Evolutionary conservation across 2,888 invertebrate species (phyloP), one percentile per base, ranked within the genome.

Genomic region (Drosophila fulvimacula): DNA sequence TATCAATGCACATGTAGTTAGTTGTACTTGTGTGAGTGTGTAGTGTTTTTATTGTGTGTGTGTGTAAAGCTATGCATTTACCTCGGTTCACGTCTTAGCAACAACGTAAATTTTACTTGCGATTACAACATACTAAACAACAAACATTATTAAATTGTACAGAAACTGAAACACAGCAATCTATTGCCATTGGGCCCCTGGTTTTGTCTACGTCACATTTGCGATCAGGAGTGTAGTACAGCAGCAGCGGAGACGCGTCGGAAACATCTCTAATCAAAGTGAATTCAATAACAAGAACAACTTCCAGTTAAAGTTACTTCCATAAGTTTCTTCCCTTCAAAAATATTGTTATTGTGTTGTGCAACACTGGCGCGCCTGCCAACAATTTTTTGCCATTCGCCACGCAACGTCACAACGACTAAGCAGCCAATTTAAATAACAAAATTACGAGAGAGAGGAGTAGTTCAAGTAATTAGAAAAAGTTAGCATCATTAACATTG

Each of bases 51-150:
- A 24, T 52, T 21, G 39, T 10, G 41, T 17, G 41, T 34, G 34
- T 69, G 46, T 68, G 24, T 34, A 36, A 69, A 66, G 56, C 73
- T 52, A 62, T 76, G 72, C 67, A 72, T 63, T 69, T 69, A 66
- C 10, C 62, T 69, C 55, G 49, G 72, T 75, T 68, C 86, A 83
- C 88, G 86, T 83, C 83, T 88, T 83, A 85, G 83, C 83, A 83
- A 85, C 80, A 79, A 73, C 81, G 80, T 81, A 77, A 68, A 83
- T 85, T 85, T 73, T 51, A 66, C 61, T 58, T 77, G 59, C 76
- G 74, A 83, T 88, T 86, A 83, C 79, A 86, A 74, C 76, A 86
- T 81, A 88, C 79, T 84, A 88, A 84, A 83, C 27, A 46, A 61
- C 62, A 72, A 72, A 67, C 63, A 55, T 73, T 78, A 56, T 68